These are phyloP conservation scores for Xylocampa areola DNA, from an alignment of 2,888 invertebrate species.

Conservation along the genomic window DNA sequence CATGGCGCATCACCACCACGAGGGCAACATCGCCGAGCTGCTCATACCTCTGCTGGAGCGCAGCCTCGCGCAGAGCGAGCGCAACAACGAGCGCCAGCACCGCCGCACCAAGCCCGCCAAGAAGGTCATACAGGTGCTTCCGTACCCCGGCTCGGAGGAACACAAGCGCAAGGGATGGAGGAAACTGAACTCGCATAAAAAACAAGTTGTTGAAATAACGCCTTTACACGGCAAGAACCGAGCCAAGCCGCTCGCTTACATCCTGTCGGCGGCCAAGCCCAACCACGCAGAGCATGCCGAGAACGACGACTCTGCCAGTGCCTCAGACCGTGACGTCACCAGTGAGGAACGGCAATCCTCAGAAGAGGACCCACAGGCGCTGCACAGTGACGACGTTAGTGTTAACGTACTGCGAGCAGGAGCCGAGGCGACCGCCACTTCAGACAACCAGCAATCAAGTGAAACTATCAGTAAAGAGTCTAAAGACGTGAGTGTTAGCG, in stretches of 20 bases:
- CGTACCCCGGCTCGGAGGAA: constrained; percentile 37
- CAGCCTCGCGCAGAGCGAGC: constrained; percentile 30
- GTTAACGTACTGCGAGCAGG: constrained; percentile 4
- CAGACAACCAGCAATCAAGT: constrained; percentile 20
- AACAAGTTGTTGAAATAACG: constrained; percentile 53
- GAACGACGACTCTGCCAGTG: constrained; percentile 30
- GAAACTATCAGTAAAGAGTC: constrained; percentile 15
- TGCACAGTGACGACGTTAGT: constrained; percentile 11
- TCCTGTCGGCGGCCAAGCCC: constrained; percentile 45
- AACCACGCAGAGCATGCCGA: constrained; percentile 16
- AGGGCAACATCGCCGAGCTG: constrained; percentile 48
- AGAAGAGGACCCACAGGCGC: constrained; percentile 16
- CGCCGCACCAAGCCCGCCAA: constrained; percentile 17
- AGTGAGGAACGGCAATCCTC: constrained; percentile 40
- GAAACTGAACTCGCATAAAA: constrained; percentile 44
- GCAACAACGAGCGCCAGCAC: constrained; percentile 11
- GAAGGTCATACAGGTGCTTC: constrained; percentile 47
- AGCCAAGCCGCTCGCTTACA: constrained; percentile 53
- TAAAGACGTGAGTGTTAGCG: constrained; percentile 14
- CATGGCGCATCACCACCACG: constrained; percentile 16
- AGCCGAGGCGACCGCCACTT: background rate
- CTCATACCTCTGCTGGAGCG: constrained; percentile 50
- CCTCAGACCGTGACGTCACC: constrained; percentile 33
- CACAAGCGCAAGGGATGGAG: constrained; percentile 39
- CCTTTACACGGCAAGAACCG: constrained; percentile 47